Conservation (phyloP, 2,113 vertebrate genomes). For the Gobio gobio region DNA sequence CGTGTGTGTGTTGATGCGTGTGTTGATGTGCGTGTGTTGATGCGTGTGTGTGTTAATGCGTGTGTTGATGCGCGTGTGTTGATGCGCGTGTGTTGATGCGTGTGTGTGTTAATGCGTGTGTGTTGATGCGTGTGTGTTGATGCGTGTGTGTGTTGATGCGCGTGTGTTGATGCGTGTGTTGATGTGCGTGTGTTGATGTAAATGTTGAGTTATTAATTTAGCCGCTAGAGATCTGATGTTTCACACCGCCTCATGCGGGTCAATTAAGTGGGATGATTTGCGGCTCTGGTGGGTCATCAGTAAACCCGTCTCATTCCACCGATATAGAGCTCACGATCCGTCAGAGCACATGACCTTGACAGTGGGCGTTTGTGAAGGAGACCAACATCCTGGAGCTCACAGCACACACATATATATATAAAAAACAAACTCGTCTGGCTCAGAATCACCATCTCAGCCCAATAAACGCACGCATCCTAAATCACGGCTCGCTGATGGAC, state of each 20-base stretch:
- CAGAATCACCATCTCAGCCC: conserved; percentile 24
- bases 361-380: conserved; percentile 49
- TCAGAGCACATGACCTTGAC: conserved; percentile 77
- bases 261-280: conserved; percentile 76
- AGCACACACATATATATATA: background rate
- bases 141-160: background rate
- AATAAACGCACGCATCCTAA: background rate
- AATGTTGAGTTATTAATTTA: conserved; percentile 69
- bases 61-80: too few species aligned
- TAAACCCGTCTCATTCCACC: conserved; percentile 59
- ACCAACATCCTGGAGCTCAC: conserved; percentile 8
- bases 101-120: too few species aligned
- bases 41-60: too few species aligned
- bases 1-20: too few species aligned
- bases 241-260: conserved; percentile 77
- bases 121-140: too few species aligned
- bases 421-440: conserved; percentile 21
- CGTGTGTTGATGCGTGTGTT: too few species aligned
- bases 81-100: too few species aligned
- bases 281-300: conserved; percentile 66
- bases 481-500: background rate
- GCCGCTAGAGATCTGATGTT: conserved; percentile 68
- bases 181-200: background rate
- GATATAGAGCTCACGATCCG: conserved; percentile 58
- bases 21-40: too few species aligned